Base-by-base conservation (phyloP, 64 coral and sea anemone species). In the Stichodactyla mertensii region DNA sequence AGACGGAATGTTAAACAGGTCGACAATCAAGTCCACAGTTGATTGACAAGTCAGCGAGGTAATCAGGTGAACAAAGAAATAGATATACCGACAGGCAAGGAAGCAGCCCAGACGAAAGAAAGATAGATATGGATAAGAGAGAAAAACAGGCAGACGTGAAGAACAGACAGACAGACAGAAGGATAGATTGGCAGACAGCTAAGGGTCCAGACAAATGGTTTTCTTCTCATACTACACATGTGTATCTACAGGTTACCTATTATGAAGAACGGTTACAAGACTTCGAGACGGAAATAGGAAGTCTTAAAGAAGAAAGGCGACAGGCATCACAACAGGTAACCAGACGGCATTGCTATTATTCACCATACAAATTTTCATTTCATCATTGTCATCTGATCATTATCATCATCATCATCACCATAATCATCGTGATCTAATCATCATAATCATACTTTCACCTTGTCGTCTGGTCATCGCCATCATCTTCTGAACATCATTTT, bases 251-350 rank as follows among this genome's bases (percentile, higher is more conserved):
- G 77, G 78, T 81, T n/a, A 54, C 78, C 6, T 81, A 81, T 54
- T 81, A 81, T 22, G 78, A 81, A 31, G 78, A 81, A 55, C n/a
- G 78, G 9, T 28, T 81, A 53, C 78, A 81, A 55, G 53, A 81
- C 78, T 81, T 52, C 14, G 78, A 81, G 78, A 55, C 54, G 78
- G 78, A 81, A 16, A 53, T 81, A 20, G 78, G 78, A 7, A 28
- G 52, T 1, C 52, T 81, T 45, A 81, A 81, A 55, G 78, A 81
- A 55, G 78, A 81, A 55, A 52, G 78, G 19, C 78, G 78, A 81
- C 53, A 53, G 51, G 78, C 78, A 7, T 52, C 78, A 54, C 78
- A 81, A 81, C 78, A 81, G 78, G 78, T 81, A 54, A 31, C 24
- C n/a, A 31, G 22, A 10, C 20, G 22, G 18, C 19, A 66, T 61